Base-by-base conservation (phyloP, 2,797 vertebrate species). In the Sphaeramia orbicularis region DNA sequence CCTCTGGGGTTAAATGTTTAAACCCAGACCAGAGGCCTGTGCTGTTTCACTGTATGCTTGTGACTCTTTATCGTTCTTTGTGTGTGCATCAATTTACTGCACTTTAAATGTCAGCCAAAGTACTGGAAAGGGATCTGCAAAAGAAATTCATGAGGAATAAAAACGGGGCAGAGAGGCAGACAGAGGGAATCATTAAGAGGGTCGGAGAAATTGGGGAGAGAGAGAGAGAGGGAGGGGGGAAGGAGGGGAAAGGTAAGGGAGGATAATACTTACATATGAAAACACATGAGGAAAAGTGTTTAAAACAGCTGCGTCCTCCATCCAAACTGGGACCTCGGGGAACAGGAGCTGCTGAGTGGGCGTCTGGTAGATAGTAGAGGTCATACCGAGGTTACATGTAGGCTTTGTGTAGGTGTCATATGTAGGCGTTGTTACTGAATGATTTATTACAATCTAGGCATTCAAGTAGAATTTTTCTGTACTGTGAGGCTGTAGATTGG, bases 361-460 rank as follows among this genome's bases (percentile, higher is more conserved):
- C 80, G 78, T 90, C 86, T 86, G 86, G 63, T 71, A 50, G 82
- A 83, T 79, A 55, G 76, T 80, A n/a, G 82, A 78, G 85, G 84
- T 84, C 67, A 77, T 14, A 1, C 69, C 61, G 80, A 77, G 90
- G 90, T 90, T 54, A 74, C 73, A 64, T 80, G 84, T 81, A 81
- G 87, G 86, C 82, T 83, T 84, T 86, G 86, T 87, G 86, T 83
- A 76, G 84, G 81, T 87, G 85, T 86, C 78, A 76, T 52, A 50
- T 44, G 65, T 69, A 73, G 85, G 83, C 57, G 70, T 76, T 21
- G 38, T 32, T 53, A 76, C 70, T 78, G 81, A 70, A 85, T 89
- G 80, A 86, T 89, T 83, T 74, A 91, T 86, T 68, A 47, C 71
- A 40, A 66, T 65, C 5, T 0, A 47, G 66, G 47, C 71, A 40